phyloP scores from a whole-genome alignment of 2,888 invertebrate genomes.

The Nezara viridula region DNA sequence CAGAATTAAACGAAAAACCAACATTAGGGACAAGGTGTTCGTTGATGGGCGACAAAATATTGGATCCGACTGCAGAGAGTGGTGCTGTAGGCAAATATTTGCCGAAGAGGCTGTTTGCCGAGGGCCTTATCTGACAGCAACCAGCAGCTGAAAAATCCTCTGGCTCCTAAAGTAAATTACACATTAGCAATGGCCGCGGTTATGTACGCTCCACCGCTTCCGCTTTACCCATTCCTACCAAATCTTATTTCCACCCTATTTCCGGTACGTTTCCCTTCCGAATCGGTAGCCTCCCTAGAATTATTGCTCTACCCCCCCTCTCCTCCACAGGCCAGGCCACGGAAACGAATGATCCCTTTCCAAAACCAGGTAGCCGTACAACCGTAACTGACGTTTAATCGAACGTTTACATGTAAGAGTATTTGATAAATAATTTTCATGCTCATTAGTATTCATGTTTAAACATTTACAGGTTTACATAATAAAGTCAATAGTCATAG shows the following conservation, averaged over 20 bases:
- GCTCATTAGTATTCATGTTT: no score
- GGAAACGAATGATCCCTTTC: background rate
- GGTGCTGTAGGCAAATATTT: slow-evolving; percentile 16
- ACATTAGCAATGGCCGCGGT: slow-evolving; percentile 30
- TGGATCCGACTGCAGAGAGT: background rate
- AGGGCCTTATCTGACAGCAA: slow-evolving; percentile 37
- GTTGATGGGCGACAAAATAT: background rate
- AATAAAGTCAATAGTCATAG: no score
- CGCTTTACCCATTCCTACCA: slow-evolving; percentile 35
- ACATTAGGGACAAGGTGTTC: background rate
- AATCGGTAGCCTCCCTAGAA: background rate
- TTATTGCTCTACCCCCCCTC: background rate
- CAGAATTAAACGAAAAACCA: background rate
- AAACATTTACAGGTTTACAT: no score
- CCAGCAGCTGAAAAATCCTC: slow-evolving; percentile 9
- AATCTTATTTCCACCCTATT: slow-evolving; percentile 36
- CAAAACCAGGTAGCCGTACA: background rate
- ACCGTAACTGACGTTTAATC: background rate
- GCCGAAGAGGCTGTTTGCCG: background rate
- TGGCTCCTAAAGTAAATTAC: slow-evolving; percentile 44
- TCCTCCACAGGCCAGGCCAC: background rate
- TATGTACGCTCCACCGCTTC: slow-evolving; percentile 39
- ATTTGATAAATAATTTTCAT: no score
- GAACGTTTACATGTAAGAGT: background rate
- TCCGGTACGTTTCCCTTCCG: slow-evolving; percentile 40